phyloP scores from a whole-genome alignment of 2,113 vertebrate species.

The Megaleporinus macrocephalus region DNA sequence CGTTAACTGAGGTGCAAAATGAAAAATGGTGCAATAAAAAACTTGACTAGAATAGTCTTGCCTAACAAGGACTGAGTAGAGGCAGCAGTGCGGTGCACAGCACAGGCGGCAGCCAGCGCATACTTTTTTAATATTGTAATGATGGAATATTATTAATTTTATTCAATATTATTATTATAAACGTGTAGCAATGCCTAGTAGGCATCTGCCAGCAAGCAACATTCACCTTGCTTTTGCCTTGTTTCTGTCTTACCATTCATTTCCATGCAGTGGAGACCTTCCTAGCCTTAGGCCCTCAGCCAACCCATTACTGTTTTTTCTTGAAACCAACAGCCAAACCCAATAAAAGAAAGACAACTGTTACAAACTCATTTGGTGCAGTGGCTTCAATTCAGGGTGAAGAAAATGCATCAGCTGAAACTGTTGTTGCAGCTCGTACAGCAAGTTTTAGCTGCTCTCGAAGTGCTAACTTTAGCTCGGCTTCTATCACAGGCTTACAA shows the following conservation, averaged over 20 bases:
- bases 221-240: neutral
- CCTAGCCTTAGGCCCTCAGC: neutral
- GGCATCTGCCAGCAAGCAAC: no score
- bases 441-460: neutral
- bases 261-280: neutral
- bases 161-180: no score
- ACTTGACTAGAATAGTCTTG: no score
- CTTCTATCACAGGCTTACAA: neutral
- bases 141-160: no score
- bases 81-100: no score
- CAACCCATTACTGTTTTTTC: neutral
- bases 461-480: neutral
- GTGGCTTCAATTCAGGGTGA: neutral
- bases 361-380: neutral
- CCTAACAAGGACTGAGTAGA: no score
- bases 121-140: no score
- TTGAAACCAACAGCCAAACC: constrained; percentile 10
- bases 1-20: no score
- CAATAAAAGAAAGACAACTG: neutral
- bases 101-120: no score
- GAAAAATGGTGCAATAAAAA: no score
- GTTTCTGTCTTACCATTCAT: neutral
- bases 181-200: neutral
- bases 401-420: constrained; percentile 17
- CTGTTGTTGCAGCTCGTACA: neutral